Base-by-base conservation (phyloP, 2,797 vertebrate genomes). In the Mallotus villosus region DNA sequence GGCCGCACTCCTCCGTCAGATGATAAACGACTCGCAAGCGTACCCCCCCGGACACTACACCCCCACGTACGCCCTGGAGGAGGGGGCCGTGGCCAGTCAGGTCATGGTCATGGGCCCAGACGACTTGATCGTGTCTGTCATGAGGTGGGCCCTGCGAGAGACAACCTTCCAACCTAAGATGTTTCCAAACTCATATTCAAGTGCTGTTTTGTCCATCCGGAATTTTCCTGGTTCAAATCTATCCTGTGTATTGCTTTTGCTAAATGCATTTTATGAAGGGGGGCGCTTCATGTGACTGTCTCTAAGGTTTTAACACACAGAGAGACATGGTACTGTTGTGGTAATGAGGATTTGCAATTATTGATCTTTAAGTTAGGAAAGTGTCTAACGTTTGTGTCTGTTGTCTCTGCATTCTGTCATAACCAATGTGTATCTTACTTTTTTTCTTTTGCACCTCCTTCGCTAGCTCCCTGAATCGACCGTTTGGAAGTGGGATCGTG, bases 71-170 rank as follows among this genome's bases (percentile, higher is more conserved):
- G 82, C 92, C 0, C 22, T 94, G 78, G 93, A 94, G 4, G 86
- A 92, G 0, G 94, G 92, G 0, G 78, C 92, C 0, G 86, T 92
- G 0, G 92, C 95, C 24, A 95, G 97, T 74, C 97, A 98, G 86
- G 96, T 99, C 82, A 93, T 97, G 70, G 92, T 99, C 72, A 97
- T 99, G 95, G 98, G 98, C 59, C 96, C 96, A 0, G 98, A 99
- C 1, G 95, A 99, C 89, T 92, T 95, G 83, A 98, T 99, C 0
- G 97, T 99, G 7, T 95, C 97, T 0, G 91, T 97, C 64, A 94
- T 98, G 85, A 98, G 98, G 98, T 97, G 12, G 14, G 41, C 12
- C 41, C 41, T 46, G 41, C 41, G 8, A 14, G 41, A 46, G 12
- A 46, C 11, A 46, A 46, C 12, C 2, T 12, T 46, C 41, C 12